phyloP scores from a whole-genome alignment of 2,888 invertebrate species.

The Macrophya alboannulata region DNA sequence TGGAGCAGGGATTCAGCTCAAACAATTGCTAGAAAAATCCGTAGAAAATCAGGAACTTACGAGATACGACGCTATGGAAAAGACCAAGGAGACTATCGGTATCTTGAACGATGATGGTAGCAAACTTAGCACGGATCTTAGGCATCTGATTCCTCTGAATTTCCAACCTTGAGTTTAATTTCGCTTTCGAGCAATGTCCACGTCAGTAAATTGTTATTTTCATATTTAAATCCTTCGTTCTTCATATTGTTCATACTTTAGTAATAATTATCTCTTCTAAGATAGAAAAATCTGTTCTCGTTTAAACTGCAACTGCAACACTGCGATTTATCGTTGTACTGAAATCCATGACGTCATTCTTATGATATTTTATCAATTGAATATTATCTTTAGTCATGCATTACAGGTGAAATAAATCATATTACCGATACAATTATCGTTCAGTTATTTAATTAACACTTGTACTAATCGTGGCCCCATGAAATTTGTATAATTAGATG shows the following conservation, averaged over 20 bases:
- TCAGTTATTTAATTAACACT: background rate
- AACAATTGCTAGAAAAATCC: constrained; percentile 83
- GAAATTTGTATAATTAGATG: background rate
- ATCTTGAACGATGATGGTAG: constrained; percentile 84
- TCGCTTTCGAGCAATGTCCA: background rate
- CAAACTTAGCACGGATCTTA: constrained; percentile 82
- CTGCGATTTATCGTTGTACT: background rate
- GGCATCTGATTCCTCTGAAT: constrained; percentile 83
- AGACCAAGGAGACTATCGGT: constrained; percentile 81
- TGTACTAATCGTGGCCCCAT: background rate
- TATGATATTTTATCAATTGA: background rate
- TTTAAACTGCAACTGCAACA: background rate
- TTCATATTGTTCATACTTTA: background rate
- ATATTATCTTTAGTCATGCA: background rate
- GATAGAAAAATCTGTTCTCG: background rate
- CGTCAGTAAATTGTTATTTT: background rate
- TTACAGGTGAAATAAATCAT: constrained; percentile 27
- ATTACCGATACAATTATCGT: background rate
- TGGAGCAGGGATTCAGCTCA: constrained; percentile 84
- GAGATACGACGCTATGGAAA: constrained; percentile 83
- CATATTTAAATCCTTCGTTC: background rate
- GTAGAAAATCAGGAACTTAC: constrained; percentile 83
- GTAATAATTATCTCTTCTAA: background rate
- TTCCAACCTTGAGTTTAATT: constrained; percentile 69
- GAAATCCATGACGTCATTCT: background rate